Evolutionary conservation across 2,113 vertebrate species (phyloP).

Genomic region (Desmodus rotundus): DNA sequence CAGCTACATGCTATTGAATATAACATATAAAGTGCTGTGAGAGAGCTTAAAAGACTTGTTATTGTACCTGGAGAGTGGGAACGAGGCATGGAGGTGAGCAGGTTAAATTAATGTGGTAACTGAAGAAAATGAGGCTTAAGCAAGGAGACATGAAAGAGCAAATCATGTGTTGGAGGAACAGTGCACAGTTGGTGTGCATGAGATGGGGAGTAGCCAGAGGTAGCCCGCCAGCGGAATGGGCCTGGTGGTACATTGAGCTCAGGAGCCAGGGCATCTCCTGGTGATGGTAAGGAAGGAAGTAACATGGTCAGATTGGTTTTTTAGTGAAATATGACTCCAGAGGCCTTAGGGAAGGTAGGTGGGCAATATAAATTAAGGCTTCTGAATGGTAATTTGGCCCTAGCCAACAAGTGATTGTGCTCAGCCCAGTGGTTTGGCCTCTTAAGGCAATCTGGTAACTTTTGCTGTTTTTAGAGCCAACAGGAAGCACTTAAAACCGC

Average conservation of each 20-base stretch:
- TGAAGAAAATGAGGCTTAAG: background rate
- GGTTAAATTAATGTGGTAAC: constrained; percentile 1
- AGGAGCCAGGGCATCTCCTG: background rate
- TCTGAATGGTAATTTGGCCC: background rate
- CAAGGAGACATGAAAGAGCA: background rate
- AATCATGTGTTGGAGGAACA: background rate
- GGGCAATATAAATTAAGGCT: background rate
- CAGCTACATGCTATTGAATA: background rate
- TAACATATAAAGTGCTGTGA: background rate
- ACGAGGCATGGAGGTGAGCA: background rate
- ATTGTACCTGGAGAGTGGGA: background rate
- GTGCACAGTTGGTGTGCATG: background rate
- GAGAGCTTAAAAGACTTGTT: background rate
- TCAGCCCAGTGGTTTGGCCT: background rate
- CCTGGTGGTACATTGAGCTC: background rate
- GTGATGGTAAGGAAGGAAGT: background rate
- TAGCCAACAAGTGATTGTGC: background rate
- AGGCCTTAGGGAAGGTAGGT: background rate
- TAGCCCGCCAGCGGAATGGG: background rate
- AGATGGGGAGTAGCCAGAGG: background rate
- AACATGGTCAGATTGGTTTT: background rate
- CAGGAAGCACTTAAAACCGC: background rate
- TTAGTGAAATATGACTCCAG: background rate
- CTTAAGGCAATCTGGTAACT: background rate
- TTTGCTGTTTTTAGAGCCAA: background rate